Evolutionary conservation across 2,113 vertebrate genomes (phyloP).

Genomic region (Erinaceus europaeus): DNA sequence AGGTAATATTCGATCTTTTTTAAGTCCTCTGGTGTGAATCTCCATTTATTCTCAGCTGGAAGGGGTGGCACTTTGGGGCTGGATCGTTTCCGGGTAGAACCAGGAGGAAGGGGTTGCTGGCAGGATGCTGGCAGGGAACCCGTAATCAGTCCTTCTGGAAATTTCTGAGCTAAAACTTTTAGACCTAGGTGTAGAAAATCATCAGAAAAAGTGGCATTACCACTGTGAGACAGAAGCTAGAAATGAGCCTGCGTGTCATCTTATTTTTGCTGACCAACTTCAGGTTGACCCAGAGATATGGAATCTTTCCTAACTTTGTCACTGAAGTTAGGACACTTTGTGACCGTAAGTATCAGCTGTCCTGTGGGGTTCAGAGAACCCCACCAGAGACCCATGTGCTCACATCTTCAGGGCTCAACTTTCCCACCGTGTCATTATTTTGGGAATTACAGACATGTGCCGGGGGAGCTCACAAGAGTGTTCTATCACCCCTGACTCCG

Average conservation of each 20-base stretch:
- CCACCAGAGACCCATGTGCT: conserved; percentile 13
- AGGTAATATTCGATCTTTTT: conserved; percentile 88
- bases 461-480: neutral
- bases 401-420: neutral
- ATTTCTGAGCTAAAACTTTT: conserved; percentile 92
- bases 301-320: neutral
- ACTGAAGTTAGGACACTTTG: conserved; percentile 12
- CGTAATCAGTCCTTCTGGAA: conserved; percentile 90
- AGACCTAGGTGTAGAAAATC: conserved; percentile 83
- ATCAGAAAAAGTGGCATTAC: neutral
- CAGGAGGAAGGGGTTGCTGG: conserved; percentile 66
- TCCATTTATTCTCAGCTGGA: conserved; percentile 87
- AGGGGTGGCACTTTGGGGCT: conserved; percentile 19
- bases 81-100: conserved; percentile 71
- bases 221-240: neutral
- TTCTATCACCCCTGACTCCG: too few relatives aligned
- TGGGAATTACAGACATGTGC: conserved; percentile 45
- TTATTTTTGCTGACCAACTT: neutral
- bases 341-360: neutral
- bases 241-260: neutral
- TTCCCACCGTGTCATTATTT: neutral
- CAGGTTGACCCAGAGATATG: neutral
- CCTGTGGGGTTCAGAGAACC: conserved; percentile 29
- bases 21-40: conserved; percentile 90
- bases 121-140: conserved; percentile 87